These are phyloP conservation scores for Suncus etruscus DNA, from an alignment of 2,113 vertebrate genomes.

Conservation along the genomic window DNA sequence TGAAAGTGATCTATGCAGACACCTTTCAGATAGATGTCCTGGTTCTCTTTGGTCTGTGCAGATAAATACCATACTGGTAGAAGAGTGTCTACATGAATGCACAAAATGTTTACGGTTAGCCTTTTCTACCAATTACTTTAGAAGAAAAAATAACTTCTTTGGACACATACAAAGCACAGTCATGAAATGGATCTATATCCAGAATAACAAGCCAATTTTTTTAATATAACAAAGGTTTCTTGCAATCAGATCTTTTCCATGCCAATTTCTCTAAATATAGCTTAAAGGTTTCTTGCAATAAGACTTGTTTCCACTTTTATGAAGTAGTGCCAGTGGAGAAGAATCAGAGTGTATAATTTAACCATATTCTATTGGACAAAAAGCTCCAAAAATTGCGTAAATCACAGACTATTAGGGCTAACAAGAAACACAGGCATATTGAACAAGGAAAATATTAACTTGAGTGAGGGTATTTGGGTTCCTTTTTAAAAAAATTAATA, in stretches of 20 bases:
- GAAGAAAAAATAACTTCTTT: neutral
- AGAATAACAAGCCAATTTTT: neutral
- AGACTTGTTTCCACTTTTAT: neutral
- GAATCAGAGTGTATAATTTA: neutral
- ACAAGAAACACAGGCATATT: neutral
- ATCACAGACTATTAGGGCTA: conserved; percentile 35
- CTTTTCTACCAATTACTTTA: neutral
- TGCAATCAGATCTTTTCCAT: neutral
- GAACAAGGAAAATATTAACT: neutral
- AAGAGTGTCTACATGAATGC: neutral
- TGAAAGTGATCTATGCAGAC: neutral
- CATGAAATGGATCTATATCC: neutral
- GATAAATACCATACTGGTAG: neutral
- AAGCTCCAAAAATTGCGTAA: neutral
- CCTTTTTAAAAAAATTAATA: no score
- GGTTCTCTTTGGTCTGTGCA: neutral
- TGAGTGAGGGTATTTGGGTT: neutral
- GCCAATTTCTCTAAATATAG: neutral
- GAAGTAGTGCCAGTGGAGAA: neutral
- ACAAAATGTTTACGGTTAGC: neutral
- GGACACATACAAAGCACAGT: neutral
- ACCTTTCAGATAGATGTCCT: neutral
- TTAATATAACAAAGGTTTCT: neutral
- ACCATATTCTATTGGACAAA: neutral
- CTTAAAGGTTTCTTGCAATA: neutral